phyloP scores from a whole-genome alignment of 2,797 vertebrate species.

The Thaleichthys pacificus region DNA sequence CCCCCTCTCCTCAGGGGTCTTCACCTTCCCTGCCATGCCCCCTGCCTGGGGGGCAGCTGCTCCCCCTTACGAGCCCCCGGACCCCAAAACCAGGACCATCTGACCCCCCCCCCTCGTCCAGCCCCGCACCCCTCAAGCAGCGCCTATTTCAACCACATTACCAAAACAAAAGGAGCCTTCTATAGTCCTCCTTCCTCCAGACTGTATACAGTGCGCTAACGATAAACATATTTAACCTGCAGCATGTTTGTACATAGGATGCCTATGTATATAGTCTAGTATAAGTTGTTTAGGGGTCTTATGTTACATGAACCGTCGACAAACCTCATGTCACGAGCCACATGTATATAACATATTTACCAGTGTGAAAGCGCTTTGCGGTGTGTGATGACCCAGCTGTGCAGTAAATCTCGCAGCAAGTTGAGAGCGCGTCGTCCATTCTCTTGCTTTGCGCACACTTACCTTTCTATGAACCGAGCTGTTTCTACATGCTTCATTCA shows the following conservation, averaged over 20 bases:
- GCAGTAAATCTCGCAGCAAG: too few species aligned
- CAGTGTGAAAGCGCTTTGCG: slow-evolving; percentile 9
- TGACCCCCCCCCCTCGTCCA: slow-evolving; percentile 54
- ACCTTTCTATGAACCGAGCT: slow-evolving; percentile 36
- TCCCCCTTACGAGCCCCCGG: slow-evolving; percentile 64
- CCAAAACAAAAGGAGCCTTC: slow-evolving; percentile 55
- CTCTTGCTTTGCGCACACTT: slow-evolving; percentile 44
- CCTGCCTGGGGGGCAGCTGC: slow-evolving; percentile 56
- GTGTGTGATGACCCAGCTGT: too few species aligned
- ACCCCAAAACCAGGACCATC: slow-evolving; percentile 76
- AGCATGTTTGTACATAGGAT: slow-evolving; percentile 60
- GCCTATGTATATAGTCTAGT: slow-evolving; percentile 61
- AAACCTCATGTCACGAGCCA: slow-evolving; percentile 58
- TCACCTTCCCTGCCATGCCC: slow-evolving; percentile 67
- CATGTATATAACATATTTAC: slow-evolving; percentile 35
- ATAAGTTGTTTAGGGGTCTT: slow-evolving; percentile 39
- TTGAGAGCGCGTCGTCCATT: slow-evolving; percentile 37
- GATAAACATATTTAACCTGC: slow-evolving; percentile 60
- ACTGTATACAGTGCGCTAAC: slow-evolving; percentile 48
- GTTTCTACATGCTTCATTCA: slow-evolving; percentile 43
- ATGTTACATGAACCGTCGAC: slow-evolving; percentile 44
- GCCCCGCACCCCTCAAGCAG: slow-evolving; percentile 35
- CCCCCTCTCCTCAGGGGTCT: slow-evolving; percentile 57
- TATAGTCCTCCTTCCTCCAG: slow-evolving; percentile 18
- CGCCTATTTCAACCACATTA: slow-evolving; percentile 64